A percentile compares a stretch with the other conserved stretches of the same genome.
Conservation (phyloP, 2,113 vertebrate genomes). For the Regulus satrapa region DNA sequence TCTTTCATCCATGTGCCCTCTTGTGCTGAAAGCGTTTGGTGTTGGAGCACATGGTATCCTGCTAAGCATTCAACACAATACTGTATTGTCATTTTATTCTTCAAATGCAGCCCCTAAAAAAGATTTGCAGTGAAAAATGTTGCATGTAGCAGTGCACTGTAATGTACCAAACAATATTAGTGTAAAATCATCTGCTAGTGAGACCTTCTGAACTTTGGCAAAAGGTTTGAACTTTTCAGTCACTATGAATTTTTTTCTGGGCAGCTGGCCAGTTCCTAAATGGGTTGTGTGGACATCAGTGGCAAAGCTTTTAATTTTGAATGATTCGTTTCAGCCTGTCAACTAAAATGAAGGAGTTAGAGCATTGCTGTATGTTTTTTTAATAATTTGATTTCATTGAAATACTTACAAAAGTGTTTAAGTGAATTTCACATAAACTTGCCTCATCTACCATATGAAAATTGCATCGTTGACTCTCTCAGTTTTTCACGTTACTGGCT, state of each 20-base stretch:
- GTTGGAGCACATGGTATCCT: background rate
- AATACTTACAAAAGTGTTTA: background rate
- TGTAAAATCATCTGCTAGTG: background rate
- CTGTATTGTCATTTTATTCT: background rate
- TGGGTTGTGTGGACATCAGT: background rate
- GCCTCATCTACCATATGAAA: background rate
- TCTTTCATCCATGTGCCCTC: background rate
- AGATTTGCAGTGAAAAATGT: background rate
- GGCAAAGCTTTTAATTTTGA: slow-evolving; percentile 23
- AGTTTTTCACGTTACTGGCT: background rate
- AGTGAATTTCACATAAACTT: background rate
- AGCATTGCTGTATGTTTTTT: background rate
- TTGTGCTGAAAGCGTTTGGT: background rate
- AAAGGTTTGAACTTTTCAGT: slow-evolving; percentile 14
- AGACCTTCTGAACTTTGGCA: background rate
- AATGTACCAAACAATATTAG: background rate
- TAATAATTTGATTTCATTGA: background rate
- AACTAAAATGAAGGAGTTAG: background rate
- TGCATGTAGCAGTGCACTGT: background rate
- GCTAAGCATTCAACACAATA: background rate
- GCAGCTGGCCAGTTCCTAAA: background rate
- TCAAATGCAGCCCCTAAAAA: background rate
- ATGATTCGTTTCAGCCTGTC: background rate
- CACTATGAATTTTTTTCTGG: background rate
- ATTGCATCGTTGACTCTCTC: background rate